A percentile compares a stretch with the other conserved stretches of the same genome.
phyloP scores from a whole-genome alignment of 1,140 invertebrate genomes.

The Meloidogyne chitwoodi region DNA sequence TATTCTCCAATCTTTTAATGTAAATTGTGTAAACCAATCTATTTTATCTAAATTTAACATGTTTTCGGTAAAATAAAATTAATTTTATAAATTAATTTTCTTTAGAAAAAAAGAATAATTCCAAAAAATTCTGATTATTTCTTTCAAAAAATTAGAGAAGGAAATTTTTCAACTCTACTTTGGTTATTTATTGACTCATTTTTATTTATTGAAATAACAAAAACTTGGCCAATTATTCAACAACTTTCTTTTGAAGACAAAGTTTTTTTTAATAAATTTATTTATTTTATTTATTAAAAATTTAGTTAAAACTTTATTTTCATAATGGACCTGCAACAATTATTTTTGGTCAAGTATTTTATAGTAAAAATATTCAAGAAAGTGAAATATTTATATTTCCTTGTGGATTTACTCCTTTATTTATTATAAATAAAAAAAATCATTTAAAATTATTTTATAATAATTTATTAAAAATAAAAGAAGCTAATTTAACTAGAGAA shows the following conservation, averaged over 20 bases:
- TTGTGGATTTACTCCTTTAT: background rate
- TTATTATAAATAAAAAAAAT: background rate
- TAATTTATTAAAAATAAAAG: background rate
- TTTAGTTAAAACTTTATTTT: background rate
- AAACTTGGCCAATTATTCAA: background rate
- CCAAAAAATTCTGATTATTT: background rate
- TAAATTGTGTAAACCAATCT: background rate
- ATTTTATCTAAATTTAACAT: background rate
- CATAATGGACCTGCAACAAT: background rate
- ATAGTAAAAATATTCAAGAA: background rate
- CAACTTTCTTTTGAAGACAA: slow-evolving; percentile 1
- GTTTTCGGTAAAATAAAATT: background rate
- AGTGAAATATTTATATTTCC: background rate
- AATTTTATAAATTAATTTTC: background rate
- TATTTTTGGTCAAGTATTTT: slow-evolving; percentile 3
- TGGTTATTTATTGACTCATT: background rate
- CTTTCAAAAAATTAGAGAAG: background rate
- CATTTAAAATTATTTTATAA: background rate
- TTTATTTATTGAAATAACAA: background rate
- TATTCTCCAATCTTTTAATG: background rate
- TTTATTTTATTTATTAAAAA: too few relatives aligned
- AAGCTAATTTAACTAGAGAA: background rate
- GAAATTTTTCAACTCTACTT: background rate
- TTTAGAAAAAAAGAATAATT: background rate
- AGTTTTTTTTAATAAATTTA: background rate